Evolutionary conservation across 2,113 vertebrate genomes (phyloP).

Genomic region (Lasiurus borealis): DNA sequence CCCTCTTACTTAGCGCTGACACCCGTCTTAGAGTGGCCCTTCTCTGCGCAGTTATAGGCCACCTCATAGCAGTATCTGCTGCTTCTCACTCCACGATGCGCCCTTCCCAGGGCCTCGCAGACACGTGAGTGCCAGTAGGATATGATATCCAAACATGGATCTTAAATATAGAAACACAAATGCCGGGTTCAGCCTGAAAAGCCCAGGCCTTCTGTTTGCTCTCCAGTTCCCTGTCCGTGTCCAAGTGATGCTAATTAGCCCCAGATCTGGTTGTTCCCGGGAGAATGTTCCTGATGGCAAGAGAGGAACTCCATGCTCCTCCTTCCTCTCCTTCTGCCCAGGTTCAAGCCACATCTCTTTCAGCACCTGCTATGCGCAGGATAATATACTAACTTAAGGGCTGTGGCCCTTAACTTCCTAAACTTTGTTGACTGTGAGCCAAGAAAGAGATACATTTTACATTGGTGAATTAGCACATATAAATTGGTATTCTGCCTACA

Average conservation of each 20-base stretch:
- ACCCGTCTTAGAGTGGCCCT: neutral
- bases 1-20: neutral
- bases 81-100: neutral
- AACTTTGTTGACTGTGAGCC: neutral
- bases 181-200: neutral
- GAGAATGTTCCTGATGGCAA: neutral
- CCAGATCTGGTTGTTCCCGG: neutral
- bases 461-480: neutral
- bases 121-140: neutral
- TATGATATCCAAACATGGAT: neutral
- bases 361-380: neutral
- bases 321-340: neutral
- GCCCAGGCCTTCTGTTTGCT: too few species aligned
- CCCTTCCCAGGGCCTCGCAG: neutral
- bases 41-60: neutral
- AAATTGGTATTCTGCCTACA: neutral
- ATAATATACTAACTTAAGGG: neutral
- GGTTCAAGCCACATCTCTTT: neutral
- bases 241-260: neutral
- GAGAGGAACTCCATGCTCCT: neutral
- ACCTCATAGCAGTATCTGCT: neutral
- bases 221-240: neutral
- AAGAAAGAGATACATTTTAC: slow-evolving; percentile 11
- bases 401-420: neutral
- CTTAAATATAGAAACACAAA: neutral